phyloP scores from a whole-genome alignment of 2,888 invertebrate genomes.

The Thecocarcelia acutangulata region DNA sequence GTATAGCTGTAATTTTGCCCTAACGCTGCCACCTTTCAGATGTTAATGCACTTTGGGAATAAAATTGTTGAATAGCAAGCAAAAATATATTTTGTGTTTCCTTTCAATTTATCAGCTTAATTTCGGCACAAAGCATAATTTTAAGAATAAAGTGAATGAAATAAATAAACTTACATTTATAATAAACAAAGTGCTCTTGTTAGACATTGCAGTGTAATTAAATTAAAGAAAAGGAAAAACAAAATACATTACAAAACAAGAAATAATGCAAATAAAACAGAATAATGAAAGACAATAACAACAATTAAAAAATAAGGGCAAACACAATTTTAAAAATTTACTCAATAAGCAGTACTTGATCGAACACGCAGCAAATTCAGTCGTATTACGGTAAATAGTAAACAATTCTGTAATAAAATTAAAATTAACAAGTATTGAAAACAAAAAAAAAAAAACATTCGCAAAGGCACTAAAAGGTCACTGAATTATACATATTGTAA shows the following conservation, averaged over 20 bases:
- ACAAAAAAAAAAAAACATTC: constrained; percentile 15
- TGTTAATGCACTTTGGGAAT: neutral
- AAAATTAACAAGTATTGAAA: constrained; percentile 17
- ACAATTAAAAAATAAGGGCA: constrained; percentile 42
- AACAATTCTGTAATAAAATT: constrained; percentile 6
- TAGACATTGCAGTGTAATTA: constrained; percentile 28
- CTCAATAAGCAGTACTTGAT: constrained; percentile 41
- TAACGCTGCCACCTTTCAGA: too few relatives aligned
- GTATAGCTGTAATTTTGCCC: too few relatives aligned
- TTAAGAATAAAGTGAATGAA: constrained; percentile 3
- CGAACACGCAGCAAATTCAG: constrained; percentile 25
- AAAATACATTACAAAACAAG: constrained; percentile 32
- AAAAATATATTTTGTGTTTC: neutral
- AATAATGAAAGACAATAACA: constrained; percentile 1
- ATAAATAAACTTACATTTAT: constrained; percentile 9
- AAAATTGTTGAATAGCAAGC: constrained; percentile 17
- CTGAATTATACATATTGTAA: constrained; percentile 14
- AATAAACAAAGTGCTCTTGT: constrained; percentile 3
- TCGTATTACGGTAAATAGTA: constrained; percentile 33
- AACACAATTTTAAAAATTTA: constrained; percentile 32
- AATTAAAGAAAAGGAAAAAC: constrained; percentile 24
- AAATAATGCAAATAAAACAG: constrained; percentile 48
- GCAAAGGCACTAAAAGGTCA: constrained; percentile 47
- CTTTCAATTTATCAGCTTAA: constrained; percentile 11
- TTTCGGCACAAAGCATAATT: constrained; percentile 6